Conservation (phyloP, 2,888 invertebrate genomes). For the Tolmerus cingulatus region DNA sequence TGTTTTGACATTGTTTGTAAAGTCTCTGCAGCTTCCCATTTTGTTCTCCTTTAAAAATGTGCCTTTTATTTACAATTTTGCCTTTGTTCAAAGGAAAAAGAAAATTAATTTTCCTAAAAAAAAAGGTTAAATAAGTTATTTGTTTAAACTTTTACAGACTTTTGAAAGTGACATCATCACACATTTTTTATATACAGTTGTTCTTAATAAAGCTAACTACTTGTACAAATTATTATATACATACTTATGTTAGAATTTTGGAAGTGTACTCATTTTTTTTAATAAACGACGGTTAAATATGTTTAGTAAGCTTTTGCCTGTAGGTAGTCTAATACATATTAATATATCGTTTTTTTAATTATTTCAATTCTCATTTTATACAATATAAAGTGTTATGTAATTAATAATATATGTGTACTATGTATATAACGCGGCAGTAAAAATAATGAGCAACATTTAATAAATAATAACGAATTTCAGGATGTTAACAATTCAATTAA, state of each 20-base stretch:
- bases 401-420: not conserved
- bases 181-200: not conserved
- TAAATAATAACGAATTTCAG: not conserved
- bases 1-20: not conserved
- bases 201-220: too few species aligned
- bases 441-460: not conserved
- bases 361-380: too few species aligned
- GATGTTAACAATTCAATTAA: not conserved
- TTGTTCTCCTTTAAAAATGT: not conserved
- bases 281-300: not conserved
- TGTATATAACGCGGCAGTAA: not conserved
- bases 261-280: too few species aligned
- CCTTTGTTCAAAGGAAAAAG: too few species aligned
- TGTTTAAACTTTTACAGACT: too few species aligned
- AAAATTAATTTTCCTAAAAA: too few species aligned
- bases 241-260: too few species aligned
- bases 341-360: too few species aligned
- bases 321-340: too few species aligned
- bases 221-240: too few species aligned
- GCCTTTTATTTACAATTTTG: too few species aligned
- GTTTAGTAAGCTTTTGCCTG: not conserved
- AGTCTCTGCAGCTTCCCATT: not conserved
- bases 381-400: not conserved
- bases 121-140: too few species aligned
- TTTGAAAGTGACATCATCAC: not conserved